Percentiles rank a stretch among this genome's conserved stretches.
phyloP scores from a whole-genome alignment of 2,113 vertebrate species.

The Scytalopus superciliaris region DNA sequence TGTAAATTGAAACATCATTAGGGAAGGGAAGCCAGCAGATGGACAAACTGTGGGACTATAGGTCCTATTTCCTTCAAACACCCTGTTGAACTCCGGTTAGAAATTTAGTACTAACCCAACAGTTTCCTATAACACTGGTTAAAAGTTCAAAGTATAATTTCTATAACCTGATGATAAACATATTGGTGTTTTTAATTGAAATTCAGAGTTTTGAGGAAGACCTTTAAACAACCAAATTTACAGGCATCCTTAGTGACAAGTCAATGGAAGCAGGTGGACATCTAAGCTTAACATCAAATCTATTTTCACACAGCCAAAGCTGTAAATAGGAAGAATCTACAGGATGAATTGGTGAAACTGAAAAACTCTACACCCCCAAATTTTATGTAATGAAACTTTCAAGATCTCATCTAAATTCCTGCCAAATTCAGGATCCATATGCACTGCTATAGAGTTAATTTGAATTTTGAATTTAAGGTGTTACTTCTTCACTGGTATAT shows the following conservation, averaged over 20 bases:
- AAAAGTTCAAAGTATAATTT: not conserved
- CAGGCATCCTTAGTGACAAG: not conserved
- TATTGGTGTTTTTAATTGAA: not conserved
- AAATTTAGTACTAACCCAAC: not conserved
- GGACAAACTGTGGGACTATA: not conserved
- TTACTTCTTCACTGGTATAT: not conserved
- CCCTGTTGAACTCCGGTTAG: not conserved
- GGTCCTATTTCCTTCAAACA: not conserved
- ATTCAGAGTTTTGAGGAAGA: not conserved
- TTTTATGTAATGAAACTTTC: constrained; percentile 27
- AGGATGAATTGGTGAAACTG: not conserved
- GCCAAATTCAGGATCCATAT: constrained; percentile 41
- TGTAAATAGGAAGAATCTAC: constrained; percentile 9
- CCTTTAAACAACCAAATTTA: not conserved
- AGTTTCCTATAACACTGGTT: not conserved
- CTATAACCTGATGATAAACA: not conserved
- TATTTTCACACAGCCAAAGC: not conserved
- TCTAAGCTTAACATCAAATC: not conserved
- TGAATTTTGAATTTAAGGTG: constrained; percentile 42
- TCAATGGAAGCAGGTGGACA: not conserved
- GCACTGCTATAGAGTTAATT: constrained; percentile 4
- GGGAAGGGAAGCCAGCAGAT: not conserved
- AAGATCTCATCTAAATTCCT: constrained; percentile 13
- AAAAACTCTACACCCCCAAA: not conserved
- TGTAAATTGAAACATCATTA: not conserved